phyloP scores from a whole-genome alignment of 2,113 vertebrate species.

The Furnarius figulus region DNA sequence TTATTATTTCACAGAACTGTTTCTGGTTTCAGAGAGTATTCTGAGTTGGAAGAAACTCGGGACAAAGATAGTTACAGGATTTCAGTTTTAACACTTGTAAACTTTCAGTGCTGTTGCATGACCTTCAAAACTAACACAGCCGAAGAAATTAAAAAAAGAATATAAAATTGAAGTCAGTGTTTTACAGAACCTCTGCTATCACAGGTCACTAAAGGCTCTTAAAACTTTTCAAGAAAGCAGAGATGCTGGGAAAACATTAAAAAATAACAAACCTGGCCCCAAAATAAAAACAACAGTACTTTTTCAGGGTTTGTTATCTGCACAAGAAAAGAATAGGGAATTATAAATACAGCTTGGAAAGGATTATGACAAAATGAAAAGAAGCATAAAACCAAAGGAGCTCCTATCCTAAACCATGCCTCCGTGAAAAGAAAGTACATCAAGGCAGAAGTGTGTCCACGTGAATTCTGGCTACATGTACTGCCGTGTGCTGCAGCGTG shows the following conservation, averaged over 20 bases:
- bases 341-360: background rate
- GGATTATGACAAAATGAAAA: background rate
- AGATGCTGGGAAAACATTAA: background rate
- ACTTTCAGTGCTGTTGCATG: background rate
- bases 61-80: background rate
- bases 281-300: background rate
- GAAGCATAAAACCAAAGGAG: background rate
- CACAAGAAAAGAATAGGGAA: background rate
- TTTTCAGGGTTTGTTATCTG: background rate
- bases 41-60: background rate
- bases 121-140: background rate
- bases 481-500: background rate
- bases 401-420: background rate
- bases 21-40: background rate
- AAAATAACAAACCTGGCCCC: background rate
- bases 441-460: background rate
- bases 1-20: background rate
- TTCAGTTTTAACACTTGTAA: background rate
- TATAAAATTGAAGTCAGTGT: background rate
- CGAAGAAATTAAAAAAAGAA: background rate
- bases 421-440: background rate
- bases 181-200: slow-evolving; percentile 6
- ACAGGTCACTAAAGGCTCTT: slow-evolving; percentile 11
- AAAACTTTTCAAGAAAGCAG: background rate
- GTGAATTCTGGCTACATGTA: slow-evolving; percentile 4